Evolutionary conservation across 2,113 vertebrate species (phyloP), one percentile per base, ranked within the genome.

Genomic region (Labrus mixtus): DNA sequence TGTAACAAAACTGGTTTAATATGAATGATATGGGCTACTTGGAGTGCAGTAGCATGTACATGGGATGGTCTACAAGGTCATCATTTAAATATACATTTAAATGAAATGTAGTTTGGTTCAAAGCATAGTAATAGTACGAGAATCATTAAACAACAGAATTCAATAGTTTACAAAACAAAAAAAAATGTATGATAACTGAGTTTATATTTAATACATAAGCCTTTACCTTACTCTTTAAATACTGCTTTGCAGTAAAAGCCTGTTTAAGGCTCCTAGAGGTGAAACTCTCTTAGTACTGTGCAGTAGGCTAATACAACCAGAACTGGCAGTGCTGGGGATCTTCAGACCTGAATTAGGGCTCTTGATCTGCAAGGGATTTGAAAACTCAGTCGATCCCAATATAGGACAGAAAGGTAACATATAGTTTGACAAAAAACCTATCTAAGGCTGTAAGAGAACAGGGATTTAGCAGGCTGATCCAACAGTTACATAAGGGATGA

Each of bases 321-420:
- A 66, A 36, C 53, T 33, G 54, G 25, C 53, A 48, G 0, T 3
- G 33, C 56, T 36, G 10, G 39, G 66, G 62, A 78, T 51, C 55
- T 56, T 51, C 9, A 45, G 19, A 23, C 36, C 57, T 50, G 61
- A 82, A 81, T 82, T 71, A 74, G 78, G 57, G 22, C 66, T 68
- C 54, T 25, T 88, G 73, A 76, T 71, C 50, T 78, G 62, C 53
- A 50, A 71, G 50, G 68, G 48, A 68, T 76, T 73, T 68, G 60
- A 45, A 72, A 33, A 19, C 29, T 64, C 13, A 76, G 48, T 50
- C 41, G 73, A 58, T 59, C 70, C 65, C 68, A 56, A 81, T 20
- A 78, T 12, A 51, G 57, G 59, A 10, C 23, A 11, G 51, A 68
- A 45, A 63, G 3, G 65, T 39, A 37, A 69, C 19, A 39, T 1